These are phyloP conservation scores for Teleiodes luculella DNA, from an alignment of 2,888 invertebrate species.

Conservation along the genomic window DNA sequence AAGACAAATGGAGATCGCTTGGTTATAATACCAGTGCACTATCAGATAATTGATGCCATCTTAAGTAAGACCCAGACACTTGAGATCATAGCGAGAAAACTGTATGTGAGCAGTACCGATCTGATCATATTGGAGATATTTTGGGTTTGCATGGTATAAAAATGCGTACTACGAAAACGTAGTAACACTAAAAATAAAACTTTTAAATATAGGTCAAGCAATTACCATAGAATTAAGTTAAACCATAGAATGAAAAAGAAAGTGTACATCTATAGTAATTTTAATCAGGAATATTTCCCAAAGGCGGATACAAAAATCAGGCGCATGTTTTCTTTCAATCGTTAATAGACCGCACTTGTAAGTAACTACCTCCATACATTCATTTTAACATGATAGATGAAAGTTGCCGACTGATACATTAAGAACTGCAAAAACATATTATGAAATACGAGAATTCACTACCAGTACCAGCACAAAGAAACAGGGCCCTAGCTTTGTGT, in stretches of 20 bases:
- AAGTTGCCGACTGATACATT: neutral
- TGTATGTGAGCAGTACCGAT: too few relatives aligned
- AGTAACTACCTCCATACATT: neutral
- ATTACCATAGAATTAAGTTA: too few relatives aligned
- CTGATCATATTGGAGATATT: too few relatives aligned
- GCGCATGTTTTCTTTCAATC: constrained; percentile 2
- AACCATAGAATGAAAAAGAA: constrained; percentile 1
- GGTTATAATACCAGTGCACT: too few relatives aligned
- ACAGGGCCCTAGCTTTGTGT: constrained; percentile 28
- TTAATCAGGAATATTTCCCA: neutral
- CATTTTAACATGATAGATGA: neutral
- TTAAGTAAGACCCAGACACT: too few relatives aligned
- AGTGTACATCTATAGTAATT: neutral
- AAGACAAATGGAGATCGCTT: too few relatives aligned
- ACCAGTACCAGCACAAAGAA: constrained; percentile 21
- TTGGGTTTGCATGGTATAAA: too few relatives aligned
- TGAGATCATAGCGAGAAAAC: too few relatives aligned
- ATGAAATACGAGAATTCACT: constrained; percentile 36
- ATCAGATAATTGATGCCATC: too few relatives aligned
- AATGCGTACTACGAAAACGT: too few relatives aligned
- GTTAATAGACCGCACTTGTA: neutral
- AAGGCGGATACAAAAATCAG: neutral
- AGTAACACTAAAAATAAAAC: too few relatives aligned
- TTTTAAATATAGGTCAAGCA: too few relatives aligned
- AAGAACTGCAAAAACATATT: constrained; percentile 36